Evolutionary conservation across 1,140 invertebrate genomes (phyloP).

Genomic region (Drosophila nigrodunni): DNA sequence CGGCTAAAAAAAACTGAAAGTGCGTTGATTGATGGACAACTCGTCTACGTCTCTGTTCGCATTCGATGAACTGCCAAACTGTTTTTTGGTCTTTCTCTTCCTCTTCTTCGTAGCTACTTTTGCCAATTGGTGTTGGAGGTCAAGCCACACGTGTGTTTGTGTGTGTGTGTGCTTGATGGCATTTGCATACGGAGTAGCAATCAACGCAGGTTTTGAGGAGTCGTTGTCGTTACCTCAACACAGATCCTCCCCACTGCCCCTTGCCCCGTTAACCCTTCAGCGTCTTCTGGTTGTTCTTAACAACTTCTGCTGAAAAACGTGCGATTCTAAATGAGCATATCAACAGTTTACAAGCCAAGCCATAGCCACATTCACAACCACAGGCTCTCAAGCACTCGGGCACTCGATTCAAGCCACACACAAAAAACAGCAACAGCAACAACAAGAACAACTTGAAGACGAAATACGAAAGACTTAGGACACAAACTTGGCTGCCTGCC

Average conservation of each 20-base stretch:
- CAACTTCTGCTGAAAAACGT: constrained; percentile 82
- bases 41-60: constrained; percentile 55
- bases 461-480: constrained; percentile 59
- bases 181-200: constrained; percentile 80
- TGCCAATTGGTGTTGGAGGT: constrained; percentile 60
- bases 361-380: constrained; percentile 30
- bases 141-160: constrained; percentile 47
- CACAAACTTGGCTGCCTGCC: constrained; percentile 48
- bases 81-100: constrained; percentile 11
- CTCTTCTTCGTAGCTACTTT: constrained; percentile 14
- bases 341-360: constrained; percentile 74
- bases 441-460: constrained; percentile 41
- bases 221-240: constrained; percentile 24
- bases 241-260: constrained; percentile 28
- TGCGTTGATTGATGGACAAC: constrained; percentile 81
- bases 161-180: constrained; percentile 36
- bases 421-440: constrained; percentile 23
- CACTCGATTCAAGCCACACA: constrained; percentile 27
- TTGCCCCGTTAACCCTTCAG: not conserved
- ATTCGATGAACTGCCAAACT: constrained; percentile 32
- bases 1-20: constrained; percentile 72
- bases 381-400: constrained; percentile 8
- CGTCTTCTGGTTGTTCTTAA: constrained; percentile 53
- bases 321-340: constrained; percentile 83
- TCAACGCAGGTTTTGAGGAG: constrained; percentile 62